Evolutionary conservation across 1,140 invertebrate species (phyloP).

Genomic region (Cyphomyrmex costatus): DNA sequence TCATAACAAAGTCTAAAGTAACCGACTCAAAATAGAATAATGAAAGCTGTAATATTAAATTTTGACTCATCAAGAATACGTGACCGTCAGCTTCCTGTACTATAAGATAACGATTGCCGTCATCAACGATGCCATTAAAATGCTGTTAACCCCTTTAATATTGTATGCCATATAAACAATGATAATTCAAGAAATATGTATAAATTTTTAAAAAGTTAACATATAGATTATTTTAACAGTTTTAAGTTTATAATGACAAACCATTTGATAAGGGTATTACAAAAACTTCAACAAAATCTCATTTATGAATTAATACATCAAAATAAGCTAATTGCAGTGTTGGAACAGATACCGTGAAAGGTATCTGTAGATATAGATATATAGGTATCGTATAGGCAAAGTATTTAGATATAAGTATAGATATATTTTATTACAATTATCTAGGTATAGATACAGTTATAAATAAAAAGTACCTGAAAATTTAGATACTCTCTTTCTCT

Average conservation of each 20-base stretch:
- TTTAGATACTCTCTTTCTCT: too few species aligned
- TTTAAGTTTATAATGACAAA: neutral
- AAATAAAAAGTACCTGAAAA: too few species aligned
- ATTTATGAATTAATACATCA: neutral
- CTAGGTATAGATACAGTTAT: too few species aligned
- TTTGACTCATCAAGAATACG: conserved; percentile 24
- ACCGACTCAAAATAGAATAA: conserved; percentile 48
- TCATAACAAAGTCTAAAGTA: conserved; percentile 29
- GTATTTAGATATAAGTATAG: too few species aligned
- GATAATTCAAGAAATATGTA: conserved; percentile 7
- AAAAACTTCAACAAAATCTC: neutral
- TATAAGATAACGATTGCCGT: conserved; percentile 27
- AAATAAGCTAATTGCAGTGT: too few species aligned
- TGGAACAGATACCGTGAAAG: too few species aligned
- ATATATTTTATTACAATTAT: too few species aligned
- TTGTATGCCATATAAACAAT: neutral
- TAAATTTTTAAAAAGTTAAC: neutral
- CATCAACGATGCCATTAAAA: conserved; percentile 4
- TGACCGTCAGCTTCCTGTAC: conserved; percentile 38
- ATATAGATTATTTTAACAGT: neutral
- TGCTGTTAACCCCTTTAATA: neutral
- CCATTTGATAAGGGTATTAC: neutral
- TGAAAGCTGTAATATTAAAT: conserved; percentile 40
- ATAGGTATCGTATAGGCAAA: too few species aligned
- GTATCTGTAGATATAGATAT: neutral